A percentile compares a stretch with the other conserved stretches of the same genome.
These are phyloP conservation scores for Dipodomys ordii DNA, from an alignment of 2,113 vertebrate genomes.

Conservation along the genomic window DNA sequence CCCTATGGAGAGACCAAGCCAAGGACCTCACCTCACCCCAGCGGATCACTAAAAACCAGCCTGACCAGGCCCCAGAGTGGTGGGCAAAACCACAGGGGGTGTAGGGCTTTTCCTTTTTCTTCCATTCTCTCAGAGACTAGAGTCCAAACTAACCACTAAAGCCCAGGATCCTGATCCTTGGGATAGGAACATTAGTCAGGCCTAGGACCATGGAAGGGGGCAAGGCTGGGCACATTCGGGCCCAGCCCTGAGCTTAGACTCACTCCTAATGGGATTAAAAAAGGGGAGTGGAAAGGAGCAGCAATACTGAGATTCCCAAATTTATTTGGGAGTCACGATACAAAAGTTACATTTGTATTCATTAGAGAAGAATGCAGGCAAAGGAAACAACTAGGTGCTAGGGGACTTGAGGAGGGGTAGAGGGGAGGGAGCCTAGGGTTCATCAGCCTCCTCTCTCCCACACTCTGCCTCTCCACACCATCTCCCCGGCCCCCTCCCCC, in stretches of 20 bases:
- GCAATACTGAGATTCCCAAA: not conserved
- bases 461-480: not conserved
- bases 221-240: not conserved
- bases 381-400: not conserved
- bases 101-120: not conserved
- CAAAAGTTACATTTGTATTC: not conserved
- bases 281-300: not conserved
- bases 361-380: not conserved
- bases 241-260: not conserved
- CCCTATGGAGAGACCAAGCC: not conserved
- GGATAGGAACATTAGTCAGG: not conserved
- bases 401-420: not conserved
- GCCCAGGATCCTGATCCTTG: not conserved
- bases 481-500: not conserved
- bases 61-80: not conserved
- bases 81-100: not conserved
- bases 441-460: not conserved
- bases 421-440: conserved; percentile 3
- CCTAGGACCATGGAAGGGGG: not conserved
- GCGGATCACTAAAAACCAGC: not conserved
- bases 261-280: not conserved
- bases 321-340: not conserved
- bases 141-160: not conserved
- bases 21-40: not conserved
- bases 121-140: not conserved